Conservation (phyloP, 2,888 invertebrate species). For the Cremastinae sp. region DNA sequence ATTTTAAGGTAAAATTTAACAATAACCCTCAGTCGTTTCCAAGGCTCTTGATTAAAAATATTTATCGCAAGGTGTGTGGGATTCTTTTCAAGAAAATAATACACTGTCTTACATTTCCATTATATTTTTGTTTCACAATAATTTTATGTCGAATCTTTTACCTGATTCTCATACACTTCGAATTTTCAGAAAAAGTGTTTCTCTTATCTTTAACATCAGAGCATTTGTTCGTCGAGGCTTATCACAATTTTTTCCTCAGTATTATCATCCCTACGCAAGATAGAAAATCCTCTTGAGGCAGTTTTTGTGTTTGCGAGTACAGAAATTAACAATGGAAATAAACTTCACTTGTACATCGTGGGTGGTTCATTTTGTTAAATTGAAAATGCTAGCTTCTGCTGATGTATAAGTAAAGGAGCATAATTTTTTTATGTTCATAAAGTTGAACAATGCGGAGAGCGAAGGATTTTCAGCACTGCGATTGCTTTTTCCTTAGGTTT, state of each 20-base stretch:
- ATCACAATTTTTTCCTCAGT: slow-evolving; percentile 4
- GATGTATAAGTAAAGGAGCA: too few relatives aligned
- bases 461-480: slow-evolving; percentile 3
- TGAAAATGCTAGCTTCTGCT: too few relatives aligned
- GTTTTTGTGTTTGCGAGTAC: not conserved
- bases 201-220: not conserved
- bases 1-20: too few relatives aligned
- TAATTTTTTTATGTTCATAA: not conserved
- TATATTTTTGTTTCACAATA: slow-evolving; percentile 14
- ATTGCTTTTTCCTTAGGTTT: slow-evolving; percentile 4
- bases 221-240: not conserved
- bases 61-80: too few relatives aligned
- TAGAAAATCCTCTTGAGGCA: slow-evolving; percentile 11
- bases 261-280: not conserved
- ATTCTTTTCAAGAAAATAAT: not conserved
- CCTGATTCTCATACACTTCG: slow-evolving; percentile 4
- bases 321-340: too few relatives aligned
- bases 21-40: not conserved
- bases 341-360: too few relatives aligned
- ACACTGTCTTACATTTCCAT: slow-evolving; percentile 6
- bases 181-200: slow-evolving; percentile 2
- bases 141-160: not conserved
- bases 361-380: too few relatives aligned
- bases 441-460: slow-evolving; percentile 9
- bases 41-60: too few relatives aligned